phyloP scores from a whole-genome alignment of 1,140 invertebrate species.

The Drosophila virilis region DNA sequence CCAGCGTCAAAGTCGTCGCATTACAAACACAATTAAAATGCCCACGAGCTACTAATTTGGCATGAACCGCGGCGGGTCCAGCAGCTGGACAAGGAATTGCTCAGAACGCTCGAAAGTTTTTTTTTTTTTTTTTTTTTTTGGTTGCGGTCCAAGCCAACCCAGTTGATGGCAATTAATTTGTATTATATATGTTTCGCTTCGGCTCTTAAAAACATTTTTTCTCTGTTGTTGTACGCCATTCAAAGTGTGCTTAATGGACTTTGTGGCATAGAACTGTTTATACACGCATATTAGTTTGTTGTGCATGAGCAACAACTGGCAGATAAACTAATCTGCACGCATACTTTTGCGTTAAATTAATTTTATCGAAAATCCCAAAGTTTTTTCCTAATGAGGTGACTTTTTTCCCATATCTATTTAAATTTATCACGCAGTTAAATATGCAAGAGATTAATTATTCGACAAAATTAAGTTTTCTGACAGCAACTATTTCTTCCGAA shows the following conservation, averaged over 20 bases:
- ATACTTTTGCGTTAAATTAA: neutral
- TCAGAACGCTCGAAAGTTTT: conserved; percentile 22
- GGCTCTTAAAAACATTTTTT: conserved; percentile 58
- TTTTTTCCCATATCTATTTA: no score
- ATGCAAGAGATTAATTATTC: no score
- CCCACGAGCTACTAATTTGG: conserved; percentile 81
- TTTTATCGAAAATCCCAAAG: neutral
- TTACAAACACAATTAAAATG: conserved; percentile 79
- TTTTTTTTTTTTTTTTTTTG: neutral
- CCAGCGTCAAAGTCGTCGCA: conserved; percentile 50
- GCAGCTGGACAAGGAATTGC: conserved; percentile 23
- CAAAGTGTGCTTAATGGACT: conserved; percentile 41
- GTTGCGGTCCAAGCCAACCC: conserved; percentile 47
- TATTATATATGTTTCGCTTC: conserved; percentile 67
- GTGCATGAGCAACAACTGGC: neutral
- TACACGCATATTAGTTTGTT: neutral
- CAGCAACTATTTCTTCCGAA: no score
- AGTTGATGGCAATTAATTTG: conserved; percentile 81
- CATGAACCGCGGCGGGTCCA: conserved; percentile 49
- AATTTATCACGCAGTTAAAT: no score
- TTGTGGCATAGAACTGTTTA: conserved; percentile 8
- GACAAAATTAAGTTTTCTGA: no score
- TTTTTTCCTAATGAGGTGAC: no score
- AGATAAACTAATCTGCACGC: conserved; percentile 2
- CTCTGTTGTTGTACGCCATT: conserved; percentile 12